Base-by-base conservation (phyloP, 2,888 invertebrate species). In the Cryptocheilus praepositus region DNA sequence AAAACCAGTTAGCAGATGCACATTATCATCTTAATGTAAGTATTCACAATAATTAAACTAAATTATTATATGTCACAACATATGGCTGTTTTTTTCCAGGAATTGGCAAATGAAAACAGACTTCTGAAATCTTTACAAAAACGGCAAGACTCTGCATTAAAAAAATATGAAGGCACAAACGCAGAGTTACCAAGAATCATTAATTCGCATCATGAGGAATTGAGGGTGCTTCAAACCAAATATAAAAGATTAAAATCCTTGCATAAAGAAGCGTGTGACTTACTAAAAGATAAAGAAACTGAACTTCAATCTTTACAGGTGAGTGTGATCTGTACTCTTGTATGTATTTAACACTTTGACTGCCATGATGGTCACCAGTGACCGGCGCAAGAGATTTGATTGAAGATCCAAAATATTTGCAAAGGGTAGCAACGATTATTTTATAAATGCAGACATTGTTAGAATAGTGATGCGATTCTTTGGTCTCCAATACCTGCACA, bases 1-100 rank as follows among this genome's bases (percentile, higher is more conserved):
- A 95, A 89, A 95, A 94, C 88, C 95, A 95, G 85, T 85, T 95
- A 63, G 92, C 93, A 4, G 95, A 95, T 86, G 95, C 95, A 0
- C 95, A 95, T 85, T 94, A 92, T 79, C 94, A 94, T 85, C 90
- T 95, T 69, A 92, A 94, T 83, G 94, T 94, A 86, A 89, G 89
- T 86, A 67, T 53, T 11, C 8, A 49, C n/a, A 49, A 19, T 45
- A 45, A 58, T 58, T 36, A 0, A 54, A 3, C 3, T 0, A 68
- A 54, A 61, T 19, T 51, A 64, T 36, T 36, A 2, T 11, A 66
- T 56, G 60, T 16, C 45, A 19, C 13, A n/a, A n/a, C 16, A 21
- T 21, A 11, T 56, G 45, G 5, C n/a, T n/a, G n/a, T 45, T 59
- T 55, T 22, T 44, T 88, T 89, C 46, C 72, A 93, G 93, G 93